phyloP scores from a whole-genome alignment of 2,113 vertebrate genomes.

The Podocnemis expansa region DNA sequence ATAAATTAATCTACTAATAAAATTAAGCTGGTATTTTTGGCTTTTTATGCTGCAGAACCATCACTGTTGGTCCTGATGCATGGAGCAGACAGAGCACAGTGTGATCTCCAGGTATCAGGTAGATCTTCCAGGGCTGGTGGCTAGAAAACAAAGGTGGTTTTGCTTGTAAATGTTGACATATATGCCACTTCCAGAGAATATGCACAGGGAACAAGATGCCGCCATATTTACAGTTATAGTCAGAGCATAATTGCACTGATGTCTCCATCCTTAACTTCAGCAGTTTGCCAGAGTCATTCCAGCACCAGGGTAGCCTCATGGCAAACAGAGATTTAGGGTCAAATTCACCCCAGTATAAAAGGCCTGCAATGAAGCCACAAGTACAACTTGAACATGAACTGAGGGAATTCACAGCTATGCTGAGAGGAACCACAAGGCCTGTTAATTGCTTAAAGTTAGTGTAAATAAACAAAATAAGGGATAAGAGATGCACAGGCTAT shows the following conservation, averaged over 20 bases:
- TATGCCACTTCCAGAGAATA: neutral
- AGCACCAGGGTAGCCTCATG: neutral
- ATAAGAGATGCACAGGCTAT: fast-evolving
- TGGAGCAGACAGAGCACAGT: neutral
- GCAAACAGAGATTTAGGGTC: fast-evolving
- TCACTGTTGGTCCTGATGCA: neutral
- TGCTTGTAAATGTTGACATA: neutral
- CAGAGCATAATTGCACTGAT: neutral
- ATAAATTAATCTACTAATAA: neutral
- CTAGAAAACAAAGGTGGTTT: neutral
- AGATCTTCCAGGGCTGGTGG: neutral
- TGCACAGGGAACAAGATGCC: neutral
- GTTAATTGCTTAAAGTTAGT: neutral
- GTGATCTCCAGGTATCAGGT: neutral
- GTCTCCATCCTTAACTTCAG: neutral
- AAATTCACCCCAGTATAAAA: neutral
- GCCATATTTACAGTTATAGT: neutral
- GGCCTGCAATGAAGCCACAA: neutral
- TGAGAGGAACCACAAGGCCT: neutral
- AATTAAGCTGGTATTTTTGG: neutral
- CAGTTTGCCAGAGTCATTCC: neutral
- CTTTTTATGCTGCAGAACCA: neutral
- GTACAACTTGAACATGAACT: neutral
- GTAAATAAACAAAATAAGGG: neutral
- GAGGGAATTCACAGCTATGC: neutral